These are phyloP conservation scores for Drosophila ambigua DNA, from an alignment of 1,140 invertebrate species.

Conservation along the genomic window DNA sequence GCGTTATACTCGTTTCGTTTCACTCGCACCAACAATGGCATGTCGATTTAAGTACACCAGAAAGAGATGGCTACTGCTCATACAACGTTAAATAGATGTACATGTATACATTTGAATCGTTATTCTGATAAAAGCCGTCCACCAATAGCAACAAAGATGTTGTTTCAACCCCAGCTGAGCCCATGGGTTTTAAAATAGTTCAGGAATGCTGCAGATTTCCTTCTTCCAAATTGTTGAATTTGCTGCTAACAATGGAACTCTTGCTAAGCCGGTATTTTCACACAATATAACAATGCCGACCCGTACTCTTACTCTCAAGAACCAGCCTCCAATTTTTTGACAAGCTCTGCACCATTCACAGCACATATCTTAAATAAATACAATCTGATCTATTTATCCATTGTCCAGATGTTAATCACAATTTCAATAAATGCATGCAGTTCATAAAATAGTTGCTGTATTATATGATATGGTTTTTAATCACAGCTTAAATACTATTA, in stretches of 20 bases:
- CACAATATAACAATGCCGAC: constrained; percentile 61
- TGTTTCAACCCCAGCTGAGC: constrained; percentile 53
- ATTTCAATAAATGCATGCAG: too few species aligned
- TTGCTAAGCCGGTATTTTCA: constrained; percentile 70
- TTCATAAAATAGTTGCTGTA: too few species aligned
- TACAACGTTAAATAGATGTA: constrained; percentile 10
- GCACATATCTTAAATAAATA: not conserved
- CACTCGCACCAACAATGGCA: constrained; percentile 20
- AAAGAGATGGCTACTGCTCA: constrained; percentile 41
- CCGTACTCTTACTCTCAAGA: constrained; percentile 41
- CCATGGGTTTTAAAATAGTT: constrained; percentile 56
- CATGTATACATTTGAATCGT: constrained; percentile 19
- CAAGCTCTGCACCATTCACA: not conserved
- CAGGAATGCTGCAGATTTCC: constrained; percentile 58
- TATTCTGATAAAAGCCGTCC: constrained; percentile 16
- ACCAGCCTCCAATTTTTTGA: constrained; percentile 19
- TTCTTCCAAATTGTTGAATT: constrained; percentile 58
- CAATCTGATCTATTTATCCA: too few species aligned
- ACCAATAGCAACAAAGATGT: constrained; percentile 50
- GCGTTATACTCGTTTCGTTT: constrained; percentile 22
- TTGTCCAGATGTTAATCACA: too few species aligned
- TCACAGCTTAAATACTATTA: too few species aligned
- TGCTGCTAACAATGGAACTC: constrained; percentile 47
- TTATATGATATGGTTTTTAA: too few species aligned
- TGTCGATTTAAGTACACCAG: not conserved